Percentiles rank a stretch among this genome's conserved stretches.
phyloP scores from a whole-genome alignment of 2,888 invertebrate species.

The Chymomyza amoena region DNA sequence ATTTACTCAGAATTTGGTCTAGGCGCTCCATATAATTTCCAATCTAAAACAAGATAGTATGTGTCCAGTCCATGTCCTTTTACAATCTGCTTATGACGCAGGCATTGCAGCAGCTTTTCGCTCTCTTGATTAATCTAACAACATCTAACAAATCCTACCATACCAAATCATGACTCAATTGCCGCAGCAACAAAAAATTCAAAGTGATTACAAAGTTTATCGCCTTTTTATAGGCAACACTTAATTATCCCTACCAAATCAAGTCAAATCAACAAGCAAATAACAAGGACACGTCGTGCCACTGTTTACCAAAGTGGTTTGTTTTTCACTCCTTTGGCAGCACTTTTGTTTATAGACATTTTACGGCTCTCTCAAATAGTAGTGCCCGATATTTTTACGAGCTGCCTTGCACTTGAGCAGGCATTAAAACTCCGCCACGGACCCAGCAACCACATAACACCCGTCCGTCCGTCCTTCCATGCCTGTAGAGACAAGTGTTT shows the following conservation, averaged over 20 bases:
- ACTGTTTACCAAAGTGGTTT: conserved; percentile 24
- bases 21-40: no score
- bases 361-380: conserved; percentile 65
- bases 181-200: conserved; percentile 27
- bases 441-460: neutral
- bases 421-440: conserved; percentile 4
- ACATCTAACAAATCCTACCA: neutral
- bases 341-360: conserved; percentile 70
- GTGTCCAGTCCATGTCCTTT: no score
- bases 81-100: neutral
- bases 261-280: conserved; percentile 27
- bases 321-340: conserved; percentile 22
- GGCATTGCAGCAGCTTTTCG: neutral
- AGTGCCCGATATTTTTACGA: conserved; percentile 63
- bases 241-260: conserved; percentile 56
- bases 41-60: no score
- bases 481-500: conserved; percentile 49
- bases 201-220: conserved; percentile 15
- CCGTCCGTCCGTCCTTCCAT: conserved; percentile 4
- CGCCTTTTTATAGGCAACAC: conserved; percentile 32
- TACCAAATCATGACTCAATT: conserved; percentile 13
- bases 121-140: neutral
- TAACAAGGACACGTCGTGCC: conserved; percentile 12
- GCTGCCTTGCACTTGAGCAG: conserved; percentile 6
- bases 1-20: no score